These are phyloP conservation scores for Anguilla megastoma DNA, from an alignment of 2,797 vertebrate species.

Conservation along the genomic window DNA sequence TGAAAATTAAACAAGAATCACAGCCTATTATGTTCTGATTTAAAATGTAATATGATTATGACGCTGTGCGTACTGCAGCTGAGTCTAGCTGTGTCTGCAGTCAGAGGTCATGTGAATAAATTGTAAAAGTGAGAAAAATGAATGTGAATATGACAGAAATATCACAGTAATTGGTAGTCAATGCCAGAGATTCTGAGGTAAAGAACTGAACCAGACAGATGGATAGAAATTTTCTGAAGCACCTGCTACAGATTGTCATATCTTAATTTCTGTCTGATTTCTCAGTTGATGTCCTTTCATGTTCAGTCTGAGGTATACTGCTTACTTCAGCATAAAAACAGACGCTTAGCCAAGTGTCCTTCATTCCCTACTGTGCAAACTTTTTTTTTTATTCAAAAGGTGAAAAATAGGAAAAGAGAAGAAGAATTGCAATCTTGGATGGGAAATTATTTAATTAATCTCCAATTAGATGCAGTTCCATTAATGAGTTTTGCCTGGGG, in stretches of 20 bases:
- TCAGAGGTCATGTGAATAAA: not conserved
- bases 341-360: not conserved
- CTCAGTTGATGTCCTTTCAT: not conserved
- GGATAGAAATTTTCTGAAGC: not conserved
- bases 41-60: not conserved
- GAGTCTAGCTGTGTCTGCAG: not conserved
- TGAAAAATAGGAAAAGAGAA: not conserved
- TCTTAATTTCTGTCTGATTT: not conserved
- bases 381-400: not conserved
- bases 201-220: not conserved
- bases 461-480: slow-evolving; percentile 6
- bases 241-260: not conserved
- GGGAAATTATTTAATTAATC: not conserved
- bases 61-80: not conserved
- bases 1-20: not conserved
- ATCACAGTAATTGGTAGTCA: slow-evolving; percentile 1
- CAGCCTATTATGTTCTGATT: not conserved
- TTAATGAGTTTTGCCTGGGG: slow-evolving; percentile 4
- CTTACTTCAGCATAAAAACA: slow-evolving; percentile 4
- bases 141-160: not conserved
- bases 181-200: not conserved
- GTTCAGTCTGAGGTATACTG: not conserved
- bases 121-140: not conserved
- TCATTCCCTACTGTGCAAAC: not conserved
- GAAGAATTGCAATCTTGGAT: not conserved